These are phyloP conservation scores for Lipophrys pholis DNA, from an alignment of 2,113 vertebrate genomes.

Conservation along the genomic window DNA sequence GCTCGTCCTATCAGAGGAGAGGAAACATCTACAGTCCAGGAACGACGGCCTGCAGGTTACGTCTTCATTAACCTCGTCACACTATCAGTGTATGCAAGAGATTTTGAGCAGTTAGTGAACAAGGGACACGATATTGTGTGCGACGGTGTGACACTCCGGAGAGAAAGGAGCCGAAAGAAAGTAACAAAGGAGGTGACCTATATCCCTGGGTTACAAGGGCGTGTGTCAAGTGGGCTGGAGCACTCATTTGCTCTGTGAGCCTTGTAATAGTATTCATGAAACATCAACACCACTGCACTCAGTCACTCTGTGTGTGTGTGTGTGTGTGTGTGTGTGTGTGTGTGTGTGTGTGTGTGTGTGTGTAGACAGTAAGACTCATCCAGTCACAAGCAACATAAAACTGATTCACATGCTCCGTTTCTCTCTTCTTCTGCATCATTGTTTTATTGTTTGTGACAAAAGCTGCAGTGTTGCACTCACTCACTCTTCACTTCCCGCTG, in stretches of 20 bases:
- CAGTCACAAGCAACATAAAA: constrained; percentile 3
- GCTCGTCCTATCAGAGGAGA: too few species aligned
- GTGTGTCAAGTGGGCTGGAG: constrained; percentile 59
- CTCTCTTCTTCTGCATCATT: too few species aligned
- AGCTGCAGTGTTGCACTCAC: too few species aligned
- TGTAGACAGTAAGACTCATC: constrained; percentile 4
- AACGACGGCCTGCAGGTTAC: too few species aligned
- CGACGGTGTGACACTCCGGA: background rate
- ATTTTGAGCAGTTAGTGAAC: background rate
- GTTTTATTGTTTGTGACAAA: too few species aligned
- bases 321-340: background rate
- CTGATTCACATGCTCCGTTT: background rate
- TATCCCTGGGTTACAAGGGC: constrained; percentile 66
- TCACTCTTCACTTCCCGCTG: too few species aligned
- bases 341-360: too few species aligned
- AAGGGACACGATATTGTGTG: background rate
- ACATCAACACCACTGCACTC: constrained; percentile 49
- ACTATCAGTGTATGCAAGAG: background rate
- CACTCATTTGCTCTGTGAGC: constrained; percentile 73
- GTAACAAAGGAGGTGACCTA: constrained; percentile 74
- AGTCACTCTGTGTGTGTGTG: constrained; percentile 5
- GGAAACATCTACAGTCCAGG: too few species aligned
- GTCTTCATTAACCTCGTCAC: too few species aligned
- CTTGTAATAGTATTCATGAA: constrained; percentile 80
- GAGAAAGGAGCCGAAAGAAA: constrained; percentile 21